A percentile compares a stretch with the other conserved stretches of the same genome.
phyloP scores from a whole-genome alignment of 2,888 invertebrate genomes.

The Drosophila siamana region DNA sequence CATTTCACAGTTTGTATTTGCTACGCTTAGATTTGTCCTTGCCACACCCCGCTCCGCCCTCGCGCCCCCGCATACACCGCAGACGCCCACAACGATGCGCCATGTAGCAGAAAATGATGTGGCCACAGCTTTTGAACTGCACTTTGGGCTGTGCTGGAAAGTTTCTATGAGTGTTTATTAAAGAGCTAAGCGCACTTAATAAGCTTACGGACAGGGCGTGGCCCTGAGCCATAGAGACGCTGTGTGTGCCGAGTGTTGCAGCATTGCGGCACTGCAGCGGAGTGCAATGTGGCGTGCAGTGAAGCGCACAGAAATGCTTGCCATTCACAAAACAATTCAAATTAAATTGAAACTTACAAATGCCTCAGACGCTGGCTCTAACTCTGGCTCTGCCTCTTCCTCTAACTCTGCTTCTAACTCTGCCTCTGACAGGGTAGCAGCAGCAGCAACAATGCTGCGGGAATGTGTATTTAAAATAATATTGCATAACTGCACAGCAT shows the following conservation, averaged over 20 bases:
- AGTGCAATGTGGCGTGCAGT: slow-evolving; percentile 17
- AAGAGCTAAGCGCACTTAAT: slow-evolving; percentile 75
- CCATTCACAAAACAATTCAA: slow-evolving; percentile 78
- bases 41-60: slow-evolving; percentile 30
- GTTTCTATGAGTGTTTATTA: slow-evolving; percentile 80
- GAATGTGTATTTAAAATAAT: slow-evolving; percentile 73
- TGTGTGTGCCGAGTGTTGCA: not conserved
- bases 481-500: slow-evolving; percentile 78
- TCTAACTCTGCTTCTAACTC: slow-evolving; percentile 4
- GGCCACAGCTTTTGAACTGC: slow-evolving; percentile 52
- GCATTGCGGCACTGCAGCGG: not conserved
- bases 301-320: slow-evolving; percentile 47
- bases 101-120: slow-evolving; percentile 55
- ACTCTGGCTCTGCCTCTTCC: slow-evolving; percentile 5
- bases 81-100: slow-evolving; percentile 5
- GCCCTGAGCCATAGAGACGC: slow-evolving; percentile 10
- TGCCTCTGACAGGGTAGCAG: slow-evolving; percentile 8
- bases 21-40: slow-evolving; percentile 66
- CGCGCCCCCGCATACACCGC: not conserved
- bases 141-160: slow-evolving; percentile 52
- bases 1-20: slow-evolving; percentile 28
- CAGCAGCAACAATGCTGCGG: slow-evolving; percentile 23
- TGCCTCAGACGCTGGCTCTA: slow-evolving; percentile 34
- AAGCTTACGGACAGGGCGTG: slow-evolving; percentile 74
- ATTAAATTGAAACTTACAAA: slow-evolving; percentile 72